Evolutionary conservation across 2,797 vertebrate species (phyloP).

Genomic region (Gallinago solitaria): DNA sequence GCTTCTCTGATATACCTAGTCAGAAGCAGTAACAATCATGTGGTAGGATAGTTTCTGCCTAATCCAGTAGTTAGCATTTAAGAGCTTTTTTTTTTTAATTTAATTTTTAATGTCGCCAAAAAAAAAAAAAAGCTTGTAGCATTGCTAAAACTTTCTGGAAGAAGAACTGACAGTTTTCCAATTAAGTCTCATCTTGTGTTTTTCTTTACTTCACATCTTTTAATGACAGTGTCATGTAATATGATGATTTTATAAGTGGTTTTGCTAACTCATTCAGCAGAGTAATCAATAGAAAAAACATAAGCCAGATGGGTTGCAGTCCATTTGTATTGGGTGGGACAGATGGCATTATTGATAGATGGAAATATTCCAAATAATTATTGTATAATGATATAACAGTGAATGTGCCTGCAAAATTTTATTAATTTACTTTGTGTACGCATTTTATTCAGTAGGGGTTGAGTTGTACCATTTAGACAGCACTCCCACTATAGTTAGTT

Average conservation of each 20-base stretch:
- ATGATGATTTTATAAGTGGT: conserved; percentile 69
- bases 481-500: not conserved
- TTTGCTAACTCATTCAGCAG: conserved; percentile 76
- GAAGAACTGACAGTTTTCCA: conserved; percentile 72
- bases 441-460: conserved; percentile 8
- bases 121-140: not conserved
- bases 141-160: conserved; percentile 70
- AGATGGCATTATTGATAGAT: conserved; percentile 81
- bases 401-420: conserved; percentile 64
- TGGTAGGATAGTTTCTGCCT: not conserved
- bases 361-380: conserved; percentile 78
- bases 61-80: conserved; percentile 44
- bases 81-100: not conserved
- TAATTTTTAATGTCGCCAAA: not conserved
- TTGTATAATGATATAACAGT: conserved; percentile 70
- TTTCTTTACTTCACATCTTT: conserved; percentile 70
- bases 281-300: conserved; percentile 75
- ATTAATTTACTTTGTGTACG: conserved; percentile 50
- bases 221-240: conserved; percentile 73
- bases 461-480: not conserved
- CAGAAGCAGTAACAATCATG: not conserved
- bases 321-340: conserved; percentile 76
- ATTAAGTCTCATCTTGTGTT: conserved; percentile 76
- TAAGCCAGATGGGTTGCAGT: conserved; percentile 75
- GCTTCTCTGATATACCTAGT: not conserved